These are phyloP conservation scores for Prosopocoilus inquinatus DNA, from an alignment of 2,888 invertebrate genomes.

Conservation along the genomic window DNA sequence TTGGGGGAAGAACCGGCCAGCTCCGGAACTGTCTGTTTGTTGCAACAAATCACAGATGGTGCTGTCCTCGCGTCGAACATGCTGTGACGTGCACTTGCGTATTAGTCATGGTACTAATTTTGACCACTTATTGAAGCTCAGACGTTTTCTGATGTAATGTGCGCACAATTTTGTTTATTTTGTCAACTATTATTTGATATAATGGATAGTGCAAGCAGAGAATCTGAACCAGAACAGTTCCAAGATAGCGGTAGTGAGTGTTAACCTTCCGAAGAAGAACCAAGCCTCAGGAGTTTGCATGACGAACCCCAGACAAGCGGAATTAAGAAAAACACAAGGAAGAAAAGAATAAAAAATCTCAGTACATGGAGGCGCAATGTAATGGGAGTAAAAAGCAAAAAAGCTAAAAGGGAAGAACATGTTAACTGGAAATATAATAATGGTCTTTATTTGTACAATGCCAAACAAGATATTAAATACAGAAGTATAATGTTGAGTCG, in stretches of 20 bases:
- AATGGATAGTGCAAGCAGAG: slow-evolving; percentile 6
- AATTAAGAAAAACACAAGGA: slow-evolving; percentile 5
- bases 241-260: slow-evolving; percentile 5
- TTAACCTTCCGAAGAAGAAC: neutral
- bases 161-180: slow-evolving; percentile 1
- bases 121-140: neutral
- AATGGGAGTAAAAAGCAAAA: slow-evolving; percentile 10
- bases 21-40: slow-evolving; percentile 5
- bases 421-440: slow-evolving; percentile 15
- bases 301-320: slow-evolving; percentile 1
- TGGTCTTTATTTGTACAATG: no score
- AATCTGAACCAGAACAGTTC: slow-evolving; percentile 7
- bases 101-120: no score
- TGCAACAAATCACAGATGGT: slow-evolving; percentile 8
- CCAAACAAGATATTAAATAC: no score
- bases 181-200: slow-evolving; percentile 8
- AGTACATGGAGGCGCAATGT: no score
- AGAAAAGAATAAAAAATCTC: slow-evolving; percentile 3
- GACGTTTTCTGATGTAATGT: neutral
- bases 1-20: slow-evolving; percentile 5
- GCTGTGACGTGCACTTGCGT: neutral
- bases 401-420: slow-evolving; percentile 11
- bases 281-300: neutral
- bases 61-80: neutral
- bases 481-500: no score